phyloP scores from a whole-genome alignment of 1,140 invertebrate genomes.

The Dolichoris vasculosae region DNA sequence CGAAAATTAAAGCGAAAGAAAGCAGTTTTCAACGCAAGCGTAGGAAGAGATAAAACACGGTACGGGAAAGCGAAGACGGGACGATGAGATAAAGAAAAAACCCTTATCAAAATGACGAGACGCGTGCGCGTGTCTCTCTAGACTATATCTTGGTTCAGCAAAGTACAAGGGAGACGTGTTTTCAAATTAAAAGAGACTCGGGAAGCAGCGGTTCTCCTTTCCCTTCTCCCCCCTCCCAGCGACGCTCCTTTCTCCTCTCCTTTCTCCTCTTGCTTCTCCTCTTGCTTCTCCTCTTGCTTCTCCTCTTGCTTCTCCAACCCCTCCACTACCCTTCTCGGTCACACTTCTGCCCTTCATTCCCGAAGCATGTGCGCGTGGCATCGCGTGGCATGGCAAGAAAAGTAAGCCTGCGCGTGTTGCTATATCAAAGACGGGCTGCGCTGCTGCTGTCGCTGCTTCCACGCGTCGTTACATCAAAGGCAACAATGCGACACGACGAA shows the following conservation, averaged over 20 bases:
- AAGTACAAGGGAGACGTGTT: background rate
- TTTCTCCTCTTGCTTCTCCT: background rate
- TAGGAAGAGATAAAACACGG: too few species aligned
- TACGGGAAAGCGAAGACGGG: background rate
- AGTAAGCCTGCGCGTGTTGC: conserved; percentile 14
- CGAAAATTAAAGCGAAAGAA: conserved; percentile 6
- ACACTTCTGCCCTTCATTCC: background rate
- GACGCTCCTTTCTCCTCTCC: background rate
- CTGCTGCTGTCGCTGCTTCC: background rate
- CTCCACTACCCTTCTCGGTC: background rate
- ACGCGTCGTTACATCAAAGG: conserved; percentile 50
- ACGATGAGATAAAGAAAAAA: conserved; percentile 3
- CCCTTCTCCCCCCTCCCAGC: background rate
- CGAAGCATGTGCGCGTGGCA: background rate
- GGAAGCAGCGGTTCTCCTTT: background rate
- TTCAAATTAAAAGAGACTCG: conserved; percentile 39
- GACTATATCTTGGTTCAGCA: background rate
- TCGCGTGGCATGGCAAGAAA: background rate
- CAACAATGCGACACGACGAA: background rate
- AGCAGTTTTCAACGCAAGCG: background rate
- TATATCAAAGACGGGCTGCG: conserved; percentile 39
- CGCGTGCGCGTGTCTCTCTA: background rate
- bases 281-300: background rate
- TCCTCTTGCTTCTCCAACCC: background rate
- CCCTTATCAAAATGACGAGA: conserved; percentile 19